Evolutionary conservation across 2,797 vertebrate genomes (phyloP).

Genomic region (Thripadectes ignobilis): DNA sequence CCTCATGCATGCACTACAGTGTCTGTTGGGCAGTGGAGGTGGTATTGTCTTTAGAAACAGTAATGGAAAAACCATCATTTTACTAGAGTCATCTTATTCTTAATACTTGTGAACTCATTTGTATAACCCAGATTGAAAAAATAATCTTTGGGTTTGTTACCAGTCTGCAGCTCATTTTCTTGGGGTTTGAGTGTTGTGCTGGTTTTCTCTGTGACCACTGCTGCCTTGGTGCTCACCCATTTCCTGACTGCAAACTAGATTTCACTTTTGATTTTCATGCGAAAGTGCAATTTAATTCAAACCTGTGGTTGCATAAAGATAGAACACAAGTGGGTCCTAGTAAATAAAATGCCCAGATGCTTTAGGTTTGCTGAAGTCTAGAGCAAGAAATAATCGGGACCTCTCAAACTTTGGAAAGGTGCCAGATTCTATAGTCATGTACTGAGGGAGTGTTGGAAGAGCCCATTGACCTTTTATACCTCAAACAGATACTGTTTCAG

Average conservation of each 20-base stretch:
- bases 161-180: background rate
- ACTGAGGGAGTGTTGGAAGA: background rate
- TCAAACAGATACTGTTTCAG: background rate
- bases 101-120: background rate
- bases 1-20: fast-evolving
- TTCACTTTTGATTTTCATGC: background rate
- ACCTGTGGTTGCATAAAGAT: background rate
- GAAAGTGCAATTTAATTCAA: background rate
- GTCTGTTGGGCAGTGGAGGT: background rate
- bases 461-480: background rate
- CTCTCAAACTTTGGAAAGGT: background rate
- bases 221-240: background rate
- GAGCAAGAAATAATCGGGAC: background rate
- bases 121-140: background rate
- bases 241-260: background rate
- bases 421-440: background rate
- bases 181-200: background rate
- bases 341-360: background rate
- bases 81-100: background rate
- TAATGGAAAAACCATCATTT: background rate
- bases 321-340: background rate
- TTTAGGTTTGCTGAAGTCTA: background rate
- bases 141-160: background rate
- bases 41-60: background rate
- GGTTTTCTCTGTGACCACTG: background rate